These are phyloP conservation scores for Dendrocopos noguchii DNA, from an alignment of 2,113 vertebrate species.

Conservation along the genomic window DNA sequence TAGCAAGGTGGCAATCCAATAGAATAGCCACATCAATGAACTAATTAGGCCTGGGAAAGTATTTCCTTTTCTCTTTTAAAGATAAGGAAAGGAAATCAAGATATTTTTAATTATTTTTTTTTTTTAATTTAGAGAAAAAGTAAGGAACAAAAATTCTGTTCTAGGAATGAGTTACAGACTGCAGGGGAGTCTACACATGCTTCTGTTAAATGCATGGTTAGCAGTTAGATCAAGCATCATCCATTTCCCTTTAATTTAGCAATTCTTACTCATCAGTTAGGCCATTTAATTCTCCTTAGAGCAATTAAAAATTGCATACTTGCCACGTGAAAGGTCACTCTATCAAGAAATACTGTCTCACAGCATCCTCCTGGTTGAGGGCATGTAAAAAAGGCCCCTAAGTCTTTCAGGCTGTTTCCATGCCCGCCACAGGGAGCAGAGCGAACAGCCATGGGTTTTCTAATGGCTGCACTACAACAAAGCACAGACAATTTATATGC, in stretches of 20 bases:
- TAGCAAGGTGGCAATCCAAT: not conserved
- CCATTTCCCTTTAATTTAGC: not conserved
- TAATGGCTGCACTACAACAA: not conserved
- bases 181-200: not conserved
- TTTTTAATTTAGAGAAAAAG: not conserved
- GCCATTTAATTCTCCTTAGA: not conserved
- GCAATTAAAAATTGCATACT: not conserved
- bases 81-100: not conserved
- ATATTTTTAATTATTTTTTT: too few relatives aligned
- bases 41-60: not conserved
- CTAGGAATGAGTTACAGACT: not conserved
- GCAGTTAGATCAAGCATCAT: not conserved
- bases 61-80: not conserved
- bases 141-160: not conserved
- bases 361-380: not conserved
- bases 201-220: not conserved
- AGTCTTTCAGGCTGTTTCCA: not conserved
- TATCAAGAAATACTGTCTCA: not conserved
- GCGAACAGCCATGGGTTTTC: not conserved
- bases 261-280: not conserved
- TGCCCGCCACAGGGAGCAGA: not conserved
- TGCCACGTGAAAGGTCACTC: not conserved
- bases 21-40: not conserved
- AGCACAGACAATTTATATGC: not conserved
- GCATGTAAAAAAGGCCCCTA: not conserved